Evolutionary conservation across 2,113 vertebrate species (phyloP).

Genomic region (Lynx canadensis): DNA sequence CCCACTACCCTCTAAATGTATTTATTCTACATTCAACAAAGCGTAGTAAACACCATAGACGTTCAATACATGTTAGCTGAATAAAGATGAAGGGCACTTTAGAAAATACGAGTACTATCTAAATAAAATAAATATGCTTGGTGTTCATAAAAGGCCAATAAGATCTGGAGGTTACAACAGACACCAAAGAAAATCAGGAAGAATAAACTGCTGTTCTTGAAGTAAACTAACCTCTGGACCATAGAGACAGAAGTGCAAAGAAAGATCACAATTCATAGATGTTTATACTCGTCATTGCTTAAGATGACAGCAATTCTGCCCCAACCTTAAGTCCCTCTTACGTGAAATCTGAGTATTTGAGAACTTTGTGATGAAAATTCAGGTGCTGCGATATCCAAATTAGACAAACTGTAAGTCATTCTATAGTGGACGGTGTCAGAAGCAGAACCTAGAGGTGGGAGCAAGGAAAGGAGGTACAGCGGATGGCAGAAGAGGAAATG

Average conservation of each 20-base stretch:
- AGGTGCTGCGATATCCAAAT: background rate
- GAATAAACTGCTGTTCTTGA: background rate
- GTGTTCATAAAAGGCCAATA: background rate
- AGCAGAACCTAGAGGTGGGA: background rate
- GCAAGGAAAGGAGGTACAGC: background rate
- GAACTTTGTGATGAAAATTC: background rate
- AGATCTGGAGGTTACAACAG: background rate
- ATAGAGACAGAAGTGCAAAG: background rate
- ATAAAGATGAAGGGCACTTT: background rate
- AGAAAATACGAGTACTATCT: background rate
- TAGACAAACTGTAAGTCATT: background rate
- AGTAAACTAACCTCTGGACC: background rate
- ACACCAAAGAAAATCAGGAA: background rate
- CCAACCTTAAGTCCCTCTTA: background rate
- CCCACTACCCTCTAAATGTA: background rate
- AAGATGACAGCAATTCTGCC: background rate
- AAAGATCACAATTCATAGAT: background rate
- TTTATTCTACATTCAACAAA: background rate
- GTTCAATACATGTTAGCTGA: background rate
- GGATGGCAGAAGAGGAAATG: background rate
- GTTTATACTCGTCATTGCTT: background rate
- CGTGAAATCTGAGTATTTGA: background rate
- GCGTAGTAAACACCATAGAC: background rate
- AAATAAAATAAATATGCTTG: constrained; percentile 5
- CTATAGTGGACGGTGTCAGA: background rate